These are phyloP conservation scores for Rhinoderma darwinii DNA, from an alignment of 2,113 vertebrate species.

Conservation along the genomic window DNA sequence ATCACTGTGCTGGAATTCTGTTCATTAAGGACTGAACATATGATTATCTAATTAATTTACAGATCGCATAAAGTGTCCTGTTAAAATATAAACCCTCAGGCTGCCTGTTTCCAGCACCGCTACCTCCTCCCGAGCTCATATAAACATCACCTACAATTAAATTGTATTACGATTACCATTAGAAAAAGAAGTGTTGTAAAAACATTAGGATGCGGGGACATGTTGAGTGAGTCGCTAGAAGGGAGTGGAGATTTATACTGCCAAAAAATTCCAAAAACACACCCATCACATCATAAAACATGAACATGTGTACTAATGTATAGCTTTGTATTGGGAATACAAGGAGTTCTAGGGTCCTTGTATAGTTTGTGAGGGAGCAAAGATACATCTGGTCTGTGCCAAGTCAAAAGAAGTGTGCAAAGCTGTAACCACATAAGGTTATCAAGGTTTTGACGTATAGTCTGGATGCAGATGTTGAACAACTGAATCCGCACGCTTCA, in stretches of 20 bases:
- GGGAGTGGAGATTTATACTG: not conserved
- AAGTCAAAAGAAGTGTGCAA: not conserved
- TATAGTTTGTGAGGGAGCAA: conserved; percentile 10
- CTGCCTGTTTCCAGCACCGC: not conserved
- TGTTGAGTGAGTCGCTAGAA: not conserved
- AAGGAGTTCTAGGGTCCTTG: not conserved
- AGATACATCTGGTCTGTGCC: conserved; percentile 24
- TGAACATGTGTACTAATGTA: conserved; percentile 20
- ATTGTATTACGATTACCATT: not conserved
- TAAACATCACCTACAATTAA: not conserved
- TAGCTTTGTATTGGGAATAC: not conserved
- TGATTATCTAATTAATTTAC: not conserved
- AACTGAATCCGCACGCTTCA: conserved; percentile 16
- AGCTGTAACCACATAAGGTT: conserved; percentile 25
- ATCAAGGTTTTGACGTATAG: not conserved
- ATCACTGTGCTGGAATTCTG: not conserved
- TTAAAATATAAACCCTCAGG: not conserved
- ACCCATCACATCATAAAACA: conserved; percentile 3
- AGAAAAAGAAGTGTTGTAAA: not conserved
- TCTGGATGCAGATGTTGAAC: conserved; percentile 5
- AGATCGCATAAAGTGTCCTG: not conserved
- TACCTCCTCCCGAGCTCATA: not conserved
- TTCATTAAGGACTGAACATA: not conserved
- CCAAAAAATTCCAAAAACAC: conserved; percentile 5
- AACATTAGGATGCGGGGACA: conserved; percentile 1